These are phyloP conservation scores for Crepidodera aurea DNA, from an alignment of 2,888 invertebrate genomes.

Conservation along the genomic window DNA sequence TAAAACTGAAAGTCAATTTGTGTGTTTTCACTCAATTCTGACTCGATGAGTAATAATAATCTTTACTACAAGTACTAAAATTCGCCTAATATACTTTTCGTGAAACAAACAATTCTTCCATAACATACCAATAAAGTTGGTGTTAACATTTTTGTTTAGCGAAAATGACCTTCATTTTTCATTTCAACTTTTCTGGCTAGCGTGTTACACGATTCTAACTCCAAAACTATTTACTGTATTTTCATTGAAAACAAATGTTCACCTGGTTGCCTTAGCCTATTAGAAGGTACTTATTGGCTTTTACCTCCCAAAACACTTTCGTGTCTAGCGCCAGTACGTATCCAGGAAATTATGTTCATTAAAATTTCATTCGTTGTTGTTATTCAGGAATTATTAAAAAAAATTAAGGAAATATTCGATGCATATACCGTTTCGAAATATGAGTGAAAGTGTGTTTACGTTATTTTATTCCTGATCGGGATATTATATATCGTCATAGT, in stretches of 20 bases:
- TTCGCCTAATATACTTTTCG: no score
- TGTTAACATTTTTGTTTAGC: slow-evolving; percentile 11
- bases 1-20: no score
- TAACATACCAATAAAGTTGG: neutral
- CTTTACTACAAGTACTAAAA: no score
- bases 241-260: slow-evolving; percentile 16
- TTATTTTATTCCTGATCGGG: no score
- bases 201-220: slow-evolving; percentile 15
- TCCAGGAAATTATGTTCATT: neutral
- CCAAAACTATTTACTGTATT: slow-evolving; percentile 1
- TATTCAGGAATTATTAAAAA: neutral
- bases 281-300: slow-evolving; percentile 7
- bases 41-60: no score
- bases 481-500: no score
- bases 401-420: neutral
- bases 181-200: neutral
- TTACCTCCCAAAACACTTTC: slow-evolving; percentile 2
- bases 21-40: no score
- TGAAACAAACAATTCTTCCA: neutral
- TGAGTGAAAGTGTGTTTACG: no score
- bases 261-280: neutral
- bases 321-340: neutral
- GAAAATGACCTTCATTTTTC: slow-evolving; percentile 1
- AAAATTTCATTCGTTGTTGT: neutral
- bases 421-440: no score